These are phyloP conservation scores for Enteromius afrohamiltoni DNA, from an alignment of 2,797 vertebrate species.

Conservation along the genomic window DNA sequence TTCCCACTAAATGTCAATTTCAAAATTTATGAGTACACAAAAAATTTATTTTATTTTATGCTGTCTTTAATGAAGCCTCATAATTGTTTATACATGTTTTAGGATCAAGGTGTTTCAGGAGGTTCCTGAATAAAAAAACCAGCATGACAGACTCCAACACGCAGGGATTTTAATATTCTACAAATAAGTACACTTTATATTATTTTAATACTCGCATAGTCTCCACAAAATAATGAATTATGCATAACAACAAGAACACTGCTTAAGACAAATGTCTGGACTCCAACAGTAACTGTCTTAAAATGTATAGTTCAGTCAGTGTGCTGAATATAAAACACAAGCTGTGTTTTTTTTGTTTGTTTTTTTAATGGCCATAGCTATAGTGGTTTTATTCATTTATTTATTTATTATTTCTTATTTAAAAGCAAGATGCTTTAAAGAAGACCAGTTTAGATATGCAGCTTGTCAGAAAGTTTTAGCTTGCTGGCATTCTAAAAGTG, in stretches of 20 bases:
- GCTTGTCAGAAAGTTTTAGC: slow-evolving; percentile 15
- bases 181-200: neutral
- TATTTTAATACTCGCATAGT: neutral
- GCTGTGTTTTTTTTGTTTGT: neutral
- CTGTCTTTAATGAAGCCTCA: neutral
- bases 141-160: neutral
- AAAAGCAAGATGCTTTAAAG: neutral
- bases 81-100: neutral
- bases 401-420: neutral
- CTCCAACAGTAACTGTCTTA: neutral
- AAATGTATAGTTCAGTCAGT: neutral
- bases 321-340: neutral
- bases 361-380: neutral
- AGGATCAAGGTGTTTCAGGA: neutral
- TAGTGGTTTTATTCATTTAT: neutral
- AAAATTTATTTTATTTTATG: neutral
- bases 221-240: neutral
- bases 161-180: neutral
- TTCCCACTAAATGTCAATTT: neutral
- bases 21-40: neutral
- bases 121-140: neutral
- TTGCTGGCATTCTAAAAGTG: neutral
- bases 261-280: neutral
- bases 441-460: neutral
- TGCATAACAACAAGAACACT: neutral